A percentile compares a stretch with the other conserved stretches of the same genome.
Conservation (phyloP, 2,113 vertebrate genomes). For the Carollia perspicillata region DNA sequence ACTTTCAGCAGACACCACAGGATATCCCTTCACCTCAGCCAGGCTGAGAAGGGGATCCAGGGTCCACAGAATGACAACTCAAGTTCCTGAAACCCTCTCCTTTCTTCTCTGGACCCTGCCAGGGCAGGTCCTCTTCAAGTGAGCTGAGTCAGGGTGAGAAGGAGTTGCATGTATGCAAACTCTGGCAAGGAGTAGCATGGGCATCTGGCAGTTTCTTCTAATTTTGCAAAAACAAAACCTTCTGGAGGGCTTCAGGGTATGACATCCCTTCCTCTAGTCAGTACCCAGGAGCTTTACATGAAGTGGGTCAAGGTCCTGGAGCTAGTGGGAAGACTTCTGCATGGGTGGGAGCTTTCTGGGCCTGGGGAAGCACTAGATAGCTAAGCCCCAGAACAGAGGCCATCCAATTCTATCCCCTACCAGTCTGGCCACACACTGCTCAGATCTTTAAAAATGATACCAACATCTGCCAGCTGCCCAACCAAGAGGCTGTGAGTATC, state of each 20-base stretch:
- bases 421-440: not conserved
- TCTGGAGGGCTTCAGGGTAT: not conserved
- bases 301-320: not conserved
- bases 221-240: conserved; percentile 30
- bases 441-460: conserved; percentile 31
- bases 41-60: conserved; percentile 47
- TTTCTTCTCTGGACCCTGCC: conserved; percentile 79
- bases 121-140: conserved; percentile 80
- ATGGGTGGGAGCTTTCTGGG: not conserved
- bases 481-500: not conserved
- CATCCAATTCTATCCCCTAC: not conserved
- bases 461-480: not conserved
- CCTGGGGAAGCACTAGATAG: not conserved
- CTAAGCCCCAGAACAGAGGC: not conserved
- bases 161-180: conserved; percentile 65
- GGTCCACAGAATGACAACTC: conserved; percentile 60
- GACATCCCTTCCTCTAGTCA: not conserved
- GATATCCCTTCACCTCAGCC: conserved; percentile 53
- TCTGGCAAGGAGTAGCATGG: not conserved
- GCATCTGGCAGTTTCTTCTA: conserved; percentile 14
- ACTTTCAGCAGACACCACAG: not conserved
- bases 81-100: conserved; percentile 63
- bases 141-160: conserved; percentile 68
- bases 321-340: not conserved
- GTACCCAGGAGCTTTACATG: not conserved